Percentiles rank a stretch among this genome's conserved stretches.
phyloP scores from a whole-genome alignment of 2,797 vertebrate species.

The Podarcis siculus region DNA sequence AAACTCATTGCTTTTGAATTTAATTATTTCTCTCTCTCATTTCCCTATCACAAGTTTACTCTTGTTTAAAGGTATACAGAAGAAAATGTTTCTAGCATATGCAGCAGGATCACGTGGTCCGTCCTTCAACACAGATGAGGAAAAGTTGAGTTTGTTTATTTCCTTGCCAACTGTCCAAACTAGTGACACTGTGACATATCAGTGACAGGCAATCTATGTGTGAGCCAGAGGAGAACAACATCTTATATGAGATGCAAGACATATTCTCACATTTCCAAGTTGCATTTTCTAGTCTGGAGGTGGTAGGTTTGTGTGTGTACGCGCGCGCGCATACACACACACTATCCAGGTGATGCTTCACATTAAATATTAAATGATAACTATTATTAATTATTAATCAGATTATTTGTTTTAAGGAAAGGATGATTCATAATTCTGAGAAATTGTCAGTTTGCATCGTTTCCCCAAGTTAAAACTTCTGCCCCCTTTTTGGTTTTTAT shows the following conservation, averaged over 20 bases:
- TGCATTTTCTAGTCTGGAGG: not conserved
- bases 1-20: constrained; percentile 11
- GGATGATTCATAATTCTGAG: not conserved
- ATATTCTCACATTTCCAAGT: constrained; percentile 48
- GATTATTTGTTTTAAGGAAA: constrained; percentile 23
- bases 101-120: not conserved
- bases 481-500: not conserved
- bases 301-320: constrained; percentile 22
- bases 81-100: constrained; percentile 26
- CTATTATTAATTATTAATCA: constrained; percentile 39
- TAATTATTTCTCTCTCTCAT: not conserved
- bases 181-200: not conserved
- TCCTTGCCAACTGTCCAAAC: constrained; percentile 5
- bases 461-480: not conserved
- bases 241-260: constrained; percentile 32
- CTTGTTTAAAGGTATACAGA: constrained; percentile 9
- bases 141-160: constrained; percentile 37
- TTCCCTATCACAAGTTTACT: constrained; percentile 30
- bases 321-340: not conserved
- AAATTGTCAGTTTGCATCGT: not conserved
- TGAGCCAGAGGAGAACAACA: not conserved
- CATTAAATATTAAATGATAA: constrained; percentile 37
- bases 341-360: constrained; percentile 39
- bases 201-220: constrained; percentile 26
- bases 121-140: constrained; percentile 34